These are phyloP conservation scores for Crioceris asparagi DNA, from an alignment of 2,888 invertebrate species.

Conservation along the genomic window DNA sequence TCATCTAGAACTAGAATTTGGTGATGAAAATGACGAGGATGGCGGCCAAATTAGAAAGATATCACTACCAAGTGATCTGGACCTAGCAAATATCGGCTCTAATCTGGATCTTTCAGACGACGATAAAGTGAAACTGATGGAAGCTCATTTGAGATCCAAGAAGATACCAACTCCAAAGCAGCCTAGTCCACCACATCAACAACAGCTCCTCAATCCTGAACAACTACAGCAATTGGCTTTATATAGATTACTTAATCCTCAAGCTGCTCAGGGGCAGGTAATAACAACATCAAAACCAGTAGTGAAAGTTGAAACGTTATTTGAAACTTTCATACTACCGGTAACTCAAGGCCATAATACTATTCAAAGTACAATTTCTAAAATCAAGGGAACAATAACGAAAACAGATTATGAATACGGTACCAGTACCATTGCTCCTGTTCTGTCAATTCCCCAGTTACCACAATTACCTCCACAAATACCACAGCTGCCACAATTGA, in stretches of 20 bases:
- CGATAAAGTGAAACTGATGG: slow-evolving; percentile 50
- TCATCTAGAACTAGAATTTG: slow-evolving; percentile 76
- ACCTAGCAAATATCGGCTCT: slow-evolving; percentile 61
- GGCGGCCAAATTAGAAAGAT: slow-evolving; percentile 37
- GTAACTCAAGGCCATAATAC: slow-evolving; percentile 66
- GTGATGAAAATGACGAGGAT: slow-evolving; percentile 62
- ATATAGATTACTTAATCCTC: slow-evolving; percentile 56
- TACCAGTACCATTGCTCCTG: slow-evolving; percentile 56
- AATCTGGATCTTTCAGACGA: slow-evolving; percentile 61
- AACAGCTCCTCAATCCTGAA: slow-evolving; percentile 28
- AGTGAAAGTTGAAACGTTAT: slow-evolving; percentile 64
- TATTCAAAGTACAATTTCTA: slow-evolving; percentile 65
- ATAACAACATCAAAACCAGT: slow-evolving; percentile 72
- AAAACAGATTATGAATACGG: slow-evolving; percentile 70
- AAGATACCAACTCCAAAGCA: slow-evolving; percentile 31
- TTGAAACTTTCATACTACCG: slow-evolving; percentile 74
- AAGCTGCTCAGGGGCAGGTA: slow-evolving; percentile 55
- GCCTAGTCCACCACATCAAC: slow-evolving; percentile 22
- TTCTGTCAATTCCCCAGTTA: slow-evolving; percentile 29
- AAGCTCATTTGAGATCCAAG: slow-evolving; percentile 43
- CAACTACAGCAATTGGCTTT: slow-evolving; percentile 37
- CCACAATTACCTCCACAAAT: slow-evolving; percentile 9
- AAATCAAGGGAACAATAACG: slow-evolving; percentile 64
- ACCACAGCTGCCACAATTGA: slow-evolving; percentile 26
- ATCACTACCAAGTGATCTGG: slow-evolving; percentile 54